Evolutionary conservation across 1,140 invertebrate species (phyloP).

Genomic region (Magallana gigas): DNA sequence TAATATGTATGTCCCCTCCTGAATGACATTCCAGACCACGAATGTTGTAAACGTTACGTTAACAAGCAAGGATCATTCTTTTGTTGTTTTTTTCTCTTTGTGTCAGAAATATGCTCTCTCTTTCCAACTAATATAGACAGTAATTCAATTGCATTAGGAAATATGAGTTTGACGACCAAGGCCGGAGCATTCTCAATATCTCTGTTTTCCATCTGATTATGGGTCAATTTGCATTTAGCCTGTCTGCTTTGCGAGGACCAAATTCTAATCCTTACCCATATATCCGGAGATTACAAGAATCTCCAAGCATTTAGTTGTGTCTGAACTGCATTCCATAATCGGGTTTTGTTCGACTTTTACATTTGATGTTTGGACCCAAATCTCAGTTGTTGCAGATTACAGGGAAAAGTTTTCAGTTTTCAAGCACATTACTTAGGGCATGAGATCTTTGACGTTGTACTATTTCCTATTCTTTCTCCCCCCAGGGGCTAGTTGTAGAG

Average conservation of each 20-base stretch:
- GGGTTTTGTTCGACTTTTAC: neutral
- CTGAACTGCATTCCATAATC: neutral
- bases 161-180: neutral
- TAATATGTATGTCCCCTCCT: no score
- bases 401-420: no score
- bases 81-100: no score
- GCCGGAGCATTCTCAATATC: neutral
- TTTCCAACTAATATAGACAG: neutral
- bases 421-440: neutral
- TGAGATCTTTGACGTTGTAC: neutral
- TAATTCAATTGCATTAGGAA: neutral
- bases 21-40: no score
- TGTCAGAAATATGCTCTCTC: no score
- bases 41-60: no score
- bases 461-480: neutral
- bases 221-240: conserved; percentile 3
- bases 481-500: neutral
- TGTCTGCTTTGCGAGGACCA: neutral
- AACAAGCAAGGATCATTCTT: no score
- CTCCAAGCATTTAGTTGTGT: neutral
- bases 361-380: neutral
- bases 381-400: neutral
- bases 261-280: conserved; percentile 6
- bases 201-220: neutral
- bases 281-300: conserved; percentile 9